Evolutionary conservation across 1,140 invertebrate species (phyloP), one percentile per base, ranked within the genome.

Genomic region (Eumaeus atala): DNA sequence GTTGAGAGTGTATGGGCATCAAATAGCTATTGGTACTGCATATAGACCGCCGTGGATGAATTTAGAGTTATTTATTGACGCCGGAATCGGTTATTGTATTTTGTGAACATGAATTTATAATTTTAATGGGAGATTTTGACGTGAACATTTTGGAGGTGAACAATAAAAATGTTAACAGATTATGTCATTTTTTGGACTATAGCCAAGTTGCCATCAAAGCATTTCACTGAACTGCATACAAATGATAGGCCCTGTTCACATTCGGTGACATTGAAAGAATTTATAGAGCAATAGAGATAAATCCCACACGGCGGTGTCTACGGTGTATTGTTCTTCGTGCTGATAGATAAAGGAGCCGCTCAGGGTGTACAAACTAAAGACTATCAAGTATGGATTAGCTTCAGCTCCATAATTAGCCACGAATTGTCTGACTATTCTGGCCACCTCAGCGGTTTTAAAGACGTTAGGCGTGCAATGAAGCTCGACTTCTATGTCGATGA

Each of bases 231-330:
- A 36, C 11, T 8, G 11, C 9, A 36, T 36, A 36, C 35, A 36
- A 11, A 11, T 11, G 9, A 65, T 74, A 2, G 84, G 77, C 3
- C 74, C 83, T 9, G 74, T 62, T 28, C 8, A 44, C 71, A 8
- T 55, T 64, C 0, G 70, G 57, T 3, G 72, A 78, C 48, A 64
- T 77, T 10, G 59, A 71, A 49, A 75, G 80, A 58, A 82, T 83
- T 71, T 83, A 80, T 58, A 54, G 77, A 4, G 70, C 71, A 36
- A 62, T 83, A 16, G 21, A 67, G 18, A 40, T 78, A 7, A 54
- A 54, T 21, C 56, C 61, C 11, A 18, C 58, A 17, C 72, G 78
- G 58, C 54, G 62, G 9, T 10, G 38, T 17, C 58, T 77, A 40
- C 74, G 77, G 48, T 47, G 64, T 14, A 77, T 76, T 52, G 51